Evolutionary conservation across 2,888 invertebrate species (phyloP).

Genomic region (Conus canariensis): DNA sequence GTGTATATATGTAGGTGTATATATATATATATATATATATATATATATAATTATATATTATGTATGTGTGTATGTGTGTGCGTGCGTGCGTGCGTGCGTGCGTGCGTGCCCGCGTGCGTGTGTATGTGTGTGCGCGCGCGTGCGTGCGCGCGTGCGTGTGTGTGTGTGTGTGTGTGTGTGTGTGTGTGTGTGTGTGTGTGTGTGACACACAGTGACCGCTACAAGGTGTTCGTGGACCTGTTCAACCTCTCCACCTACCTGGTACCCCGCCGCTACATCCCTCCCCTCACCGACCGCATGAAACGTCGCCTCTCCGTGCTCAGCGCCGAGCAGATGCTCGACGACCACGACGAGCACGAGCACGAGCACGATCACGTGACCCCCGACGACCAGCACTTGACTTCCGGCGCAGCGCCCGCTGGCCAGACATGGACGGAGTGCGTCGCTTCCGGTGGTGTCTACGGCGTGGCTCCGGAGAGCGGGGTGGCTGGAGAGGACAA

Average conservation of each 20-base stretch:
- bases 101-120: too few relatives aligned
- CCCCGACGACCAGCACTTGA: background rate
- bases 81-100: too few relatives aligned
- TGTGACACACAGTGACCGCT: constrained; percentile 90
- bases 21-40: too few relatives aligned
- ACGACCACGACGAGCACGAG: constrained; percentile 46
- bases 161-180: too few relatives aligned
- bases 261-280: constrained; percentile 94
- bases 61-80: too few relatives aligned
- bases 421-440: background rate
- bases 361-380: constrained; percentile 34
- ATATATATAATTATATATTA: too few relatives aligned
- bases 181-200: background rate
- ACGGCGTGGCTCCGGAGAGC: background rate
- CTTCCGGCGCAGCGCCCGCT: background rate
- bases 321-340: constrained; percentile 51
- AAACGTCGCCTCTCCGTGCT: constrained; percentile 84
- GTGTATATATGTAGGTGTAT: too few relatives aligned
- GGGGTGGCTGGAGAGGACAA: background rate
- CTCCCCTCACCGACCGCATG: constrained; percentile 91
- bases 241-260: constrained; percentile 98
- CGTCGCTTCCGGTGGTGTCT: background rate
- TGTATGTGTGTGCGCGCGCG: too few relatives aligned
- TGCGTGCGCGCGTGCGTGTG: too few relatives aligned
- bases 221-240: constrained; percentile 98